Percentiles rank a stretch among this genome's conserved stretches.
Evolutionary conservation across 2,113 vertebrate species (phyloP).

Genomic region (Rhombomys opimus): DNA sequence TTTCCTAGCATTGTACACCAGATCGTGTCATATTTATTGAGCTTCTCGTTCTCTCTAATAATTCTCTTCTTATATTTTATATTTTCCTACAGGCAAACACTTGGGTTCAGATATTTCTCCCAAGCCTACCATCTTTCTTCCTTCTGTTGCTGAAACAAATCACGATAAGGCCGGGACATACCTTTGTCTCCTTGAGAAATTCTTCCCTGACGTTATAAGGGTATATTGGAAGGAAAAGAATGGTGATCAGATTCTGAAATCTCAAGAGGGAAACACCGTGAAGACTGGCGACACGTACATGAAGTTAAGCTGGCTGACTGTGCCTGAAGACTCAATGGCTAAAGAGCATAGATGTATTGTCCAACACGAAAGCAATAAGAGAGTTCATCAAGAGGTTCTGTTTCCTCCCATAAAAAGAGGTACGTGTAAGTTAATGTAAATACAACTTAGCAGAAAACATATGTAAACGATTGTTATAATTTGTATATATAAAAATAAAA

Average conservation of each 20-base stretch:
- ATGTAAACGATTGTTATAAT: background rate
- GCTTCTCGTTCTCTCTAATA: background rate
- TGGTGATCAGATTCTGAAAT: fast-evolving
- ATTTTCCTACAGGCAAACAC: background rate
- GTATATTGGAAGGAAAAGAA: conserved; percentile 79
- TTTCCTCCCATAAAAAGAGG: conserved; percentile 62
- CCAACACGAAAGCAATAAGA: conserved; percentile 8
- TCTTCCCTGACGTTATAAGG: conserved; percentile 84
- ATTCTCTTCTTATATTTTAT: background rate
- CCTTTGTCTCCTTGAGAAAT: conserved; percentile 86
- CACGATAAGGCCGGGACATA: conserved; percentile 55
- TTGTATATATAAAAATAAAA: conserved; percentile 15
- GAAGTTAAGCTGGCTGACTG: conserved; percentile 84
- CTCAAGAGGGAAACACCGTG: background rate
- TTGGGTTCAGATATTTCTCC: background rate
- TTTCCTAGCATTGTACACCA: background rate
- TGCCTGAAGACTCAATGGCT: background rate
- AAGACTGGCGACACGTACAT: conserved; percentile 67
- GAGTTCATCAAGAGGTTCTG: conserved; percentile 40
- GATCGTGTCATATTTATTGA: background rate
- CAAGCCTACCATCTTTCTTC: conserved; percentile 69
- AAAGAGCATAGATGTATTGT: conserved; percentile 62
- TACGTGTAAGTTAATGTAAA: conserved; percentile 16
- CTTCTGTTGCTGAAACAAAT: conserved; percentile 33
- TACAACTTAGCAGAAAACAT: background rate